Base-by-base conservation (phyloP, 1,140 invertebrate species). In the Scaptomyza montana region DNA sequence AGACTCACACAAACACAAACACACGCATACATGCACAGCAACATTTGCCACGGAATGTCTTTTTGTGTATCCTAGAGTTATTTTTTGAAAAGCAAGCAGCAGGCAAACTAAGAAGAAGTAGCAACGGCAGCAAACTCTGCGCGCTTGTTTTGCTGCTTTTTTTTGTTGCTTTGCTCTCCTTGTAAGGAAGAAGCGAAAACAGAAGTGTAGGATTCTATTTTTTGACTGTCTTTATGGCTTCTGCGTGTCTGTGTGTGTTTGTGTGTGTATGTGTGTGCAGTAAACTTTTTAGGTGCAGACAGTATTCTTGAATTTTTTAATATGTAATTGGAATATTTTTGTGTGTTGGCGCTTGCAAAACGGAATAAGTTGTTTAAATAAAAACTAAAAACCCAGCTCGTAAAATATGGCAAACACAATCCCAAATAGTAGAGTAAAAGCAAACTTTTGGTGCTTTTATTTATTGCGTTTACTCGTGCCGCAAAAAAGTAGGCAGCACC, bases 31-130 rank as follows among this genome's bases (percentile, higher is more conserved):
- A 59, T 21, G 51, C 28, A 60, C 51, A 51, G 28, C 25, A 53
- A 49, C 28, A 61, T 36, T 47, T 49, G 78, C 72, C 79, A 76
- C 82, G 78, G 72, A 65, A 68, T 77, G 84, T 84, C 80, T 84
- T 87, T 87, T 87, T 87, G 85, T 87, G 84, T 87, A 87, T 87
- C 82, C 82, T 89, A 87, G 82, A 87, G 84, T 89, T 77, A 84
- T 87, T 87, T 86, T 81, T 63, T 63, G 84, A 82, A 76, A 82
- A 43, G 39, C 39, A 43, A 43, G 39, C 39, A 41, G 78, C 81
- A 69, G 39, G 21, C 53, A 56, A 39, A 54, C 53, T 49, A 43
- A 60, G 56, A 51, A 72, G 68, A 30, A 70, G 61, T 5, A 45
- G 54, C 19, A 71, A 19, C 19, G 62, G 66, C 19, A 60, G 55